A percentile compares a stretch with the other conserved stretches of the same genome.
Conservation (phyloP, 2,888 invertebrate genomes). For the Ichneumon xanthorius region DNA sequence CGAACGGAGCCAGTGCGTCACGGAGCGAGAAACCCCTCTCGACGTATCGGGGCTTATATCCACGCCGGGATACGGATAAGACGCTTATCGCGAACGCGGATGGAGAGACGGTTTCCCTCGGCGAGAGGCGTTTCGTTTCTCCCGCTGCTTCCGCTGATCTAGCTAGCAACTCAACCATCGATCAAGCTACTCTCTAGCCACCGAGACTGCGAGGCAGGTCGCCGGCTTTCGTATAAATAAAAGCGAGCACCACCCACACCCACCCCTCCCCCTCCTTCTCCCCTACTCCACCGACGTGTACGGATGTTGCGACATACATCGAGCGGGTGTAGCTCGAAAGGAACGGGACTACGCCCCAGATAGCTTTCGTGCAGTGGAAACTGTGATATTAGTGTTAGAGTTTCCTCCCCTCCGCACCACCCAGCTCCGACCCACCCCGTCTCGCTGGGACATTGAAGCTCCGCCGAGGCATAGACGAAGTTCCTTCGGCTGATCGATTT, state of each 20-base stretch:
- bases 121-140: constrained; percentile 33
- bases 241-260: constrained; percentile 25
- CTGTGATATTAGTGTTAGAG: constrained; percentile 32
- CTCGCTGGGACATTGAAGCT: constrained; percentile 2
- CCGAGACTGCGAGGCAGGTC: constrained; percentile 34
- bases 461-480: constrained; percentile 1
- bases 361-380: constrained; percentile 22
- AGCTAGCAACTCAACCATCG: constrained; percentile 64
- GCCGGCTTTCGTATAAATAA: constrained; percentile 61
- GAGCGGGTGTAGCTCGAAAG: constrained; percentile 19
- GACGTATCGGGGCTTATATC: constrained; percentile 61
- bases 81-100: constrained; percentile 69
- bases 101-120: constrained; percentile 42
- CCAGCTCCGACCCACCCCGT: background rate
- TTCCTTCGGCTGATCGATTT: constrained; percentile 20
- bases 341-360: constrained; percentile 30
- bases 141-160: constrained; percentile 26
- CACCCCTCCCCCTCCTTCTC: background rate
- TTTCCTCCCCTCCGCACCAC: background rate
- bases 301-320: constrained; percentile 55
- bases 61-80: constrained; percentile 66
- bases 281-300: constrained; percentile 39
- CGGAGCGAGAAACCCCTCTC: constrained; percentile 43
- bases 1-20: constrained; percentile 22
- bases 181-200: constrained; percentile 67